Percentiles rank a stretch among this genome's conserved stretches.
phyloP scores from a whole-genome alignment of 2,797 vertebrate genomes.

The Todus mexicanus region DNA sequence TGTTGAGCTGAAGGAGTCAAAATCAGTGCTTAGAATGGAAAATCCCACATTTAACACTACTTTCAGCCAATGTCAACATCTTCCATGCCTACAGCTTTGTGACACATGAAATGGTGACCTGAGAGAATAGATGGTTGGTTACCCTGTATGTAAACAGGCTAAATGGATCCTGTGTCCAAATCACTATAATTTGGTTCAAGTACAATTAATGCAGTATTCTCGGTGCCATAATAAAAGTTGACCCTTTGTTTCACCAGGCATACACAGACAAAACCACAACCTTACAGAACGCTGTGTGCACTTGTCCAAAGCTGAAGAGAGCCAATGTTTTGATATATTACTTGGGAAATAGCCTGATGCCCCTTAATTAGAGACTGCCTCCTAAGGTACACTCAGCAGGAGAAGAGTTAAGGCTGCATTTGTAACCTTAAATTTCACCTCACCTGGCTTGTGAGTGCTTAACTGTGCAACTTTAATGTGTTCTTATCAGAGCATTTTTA shows the following conservation, averaged over 20 bases:
- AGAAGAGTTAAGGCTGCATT: slow-evolving; percentile 49
- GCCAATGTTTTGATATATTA: neutral
- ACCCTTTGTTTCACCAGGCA: neutral
- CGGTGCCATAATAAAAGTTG: neutral
- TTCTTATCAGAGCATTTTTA: slow-evolving; percentile 57
- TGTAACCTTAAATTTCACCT: slow-evolving; percentile 55
- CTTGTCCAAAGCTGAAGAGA: neutral
- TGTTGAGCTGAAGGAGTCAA: neutral
- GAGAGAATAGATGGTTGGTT: neutral
- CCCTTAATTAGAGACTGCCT: slow-evolving; percentile 49
- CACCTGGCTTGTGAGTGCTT: slow-evolving; percentile 6
- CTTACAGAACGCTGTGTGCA: neutral
- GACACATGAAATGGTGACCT: neutral
- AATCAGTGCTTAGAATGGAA: neutral
- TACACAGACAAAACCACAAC: neutral
- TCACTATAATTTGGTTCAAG: neutral
- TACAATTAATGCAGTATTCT: neutral
- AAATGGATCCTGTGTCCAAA: neutral
- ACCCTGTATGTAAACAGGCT: neutral
- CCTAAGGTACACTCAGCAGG: slow-evolving; percentile 37
- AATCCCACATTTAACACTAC: neutral
- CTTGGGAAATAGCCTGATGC: neutral
- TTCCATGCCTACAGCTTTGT: neutral
- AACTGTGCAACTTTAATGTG: slow-evolving; percentile 19
- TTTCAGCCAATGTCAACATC: neutral